Evolutionary conservation across 2,113 vertebrate genomes (phyloP).

Genomic region (Hippocampus comes): DNA sequence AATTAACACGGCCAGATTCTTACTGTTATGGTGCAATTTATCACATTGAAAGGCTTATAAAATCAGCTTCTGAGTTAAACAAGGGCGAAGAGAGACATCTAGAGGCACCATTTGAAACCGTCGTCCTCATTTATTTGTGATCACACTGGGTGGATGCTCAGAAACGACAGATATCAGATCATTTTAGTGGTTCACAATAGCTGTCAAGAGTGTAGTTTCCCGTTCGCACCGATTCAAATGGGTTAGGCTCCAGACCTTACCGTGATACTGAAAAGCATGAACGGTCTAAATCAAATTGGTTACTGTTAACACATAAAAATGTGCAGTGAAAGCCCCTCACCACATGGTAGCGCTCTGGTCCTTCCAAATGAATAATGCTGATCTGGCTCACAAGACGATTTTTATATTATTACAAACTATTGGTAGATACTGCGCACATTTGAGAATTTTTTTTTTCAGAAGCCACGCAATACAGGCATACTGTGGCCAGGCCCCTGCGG

Average conservation of each 20-base stretch:
- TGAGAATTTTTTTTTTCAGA: slow-evolving; percentile 60
- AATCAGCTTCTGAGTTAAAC: slow-evolving; percentile 2
- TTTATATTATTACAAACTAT: slow-evolving; percentile 53
- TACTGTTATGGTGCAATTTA: slow-evolving; percentile 21
- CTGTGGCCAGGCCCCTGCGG: slow-evolving; percentile 42
- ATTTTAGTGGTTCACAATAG: background rate
- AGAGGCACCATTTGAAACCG: slow-evolving; percentile 29
- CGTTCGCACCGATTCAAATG: background rate
- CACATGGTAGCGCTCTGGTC: slow-evolving; percentile 62
- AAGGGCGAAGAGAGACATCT: slow-evolving; percentile 52
- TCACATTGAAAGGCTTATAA: slow-evolving; percentile 2
- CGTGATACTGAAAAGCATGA: background rate
- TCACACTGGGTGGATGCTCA: background rate
- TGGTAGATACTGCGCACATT: slow-evolving; percentile 44
- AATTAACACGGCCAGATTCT: slow-evolving; percentile 2
- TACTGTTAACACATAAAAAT: background rate
- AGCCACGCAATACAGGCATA: slow-evolving; percentile 49
- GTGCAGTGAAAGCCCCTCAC: slow-evolving; percentile 3
- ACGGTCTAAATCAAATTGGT: no score
- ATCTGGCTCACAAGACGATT: slow-evolving; percentile 46
- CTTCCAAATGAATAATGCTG: slow-evolving; percentile 26
- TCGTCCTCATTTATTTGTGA: background rate
- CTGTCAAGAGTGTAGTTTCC: background rate
- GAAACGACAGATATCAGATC: background rate
- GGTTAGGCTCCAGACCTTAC: background rate